These are phyloP conservation scores for Kuschelorhynchus macadamiae DNA, from an alignment of 2,888 invertebrate genomes.

Conservation along the genomic window DNA sequence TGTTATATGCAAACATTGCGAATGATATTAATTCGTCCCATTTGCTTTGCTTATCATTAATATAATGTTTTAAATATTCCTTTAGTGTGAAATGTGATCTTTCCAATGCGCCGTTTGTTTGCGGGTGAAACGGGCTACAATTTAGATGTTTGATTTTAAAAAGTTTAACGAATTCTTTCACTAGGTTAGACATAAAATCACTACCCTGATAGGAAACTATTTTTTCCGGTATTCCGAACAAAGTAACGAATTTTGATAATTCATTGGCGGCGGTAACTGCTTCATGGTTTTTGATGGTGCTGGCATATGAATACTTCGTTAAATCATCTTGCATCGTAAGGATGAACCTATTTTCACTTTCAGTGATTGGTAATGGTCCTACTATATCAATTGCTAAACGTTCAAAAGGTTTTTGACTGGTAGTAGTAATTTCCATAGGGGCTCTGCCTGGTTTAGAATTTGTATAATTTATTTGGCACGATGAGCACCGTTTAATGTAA, in stretches of 20 bases:
- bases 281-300: conserved; percentile 52
- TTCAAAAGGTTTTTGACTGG: conserved; percentile 37
- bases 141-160: conserved; percentile 56
- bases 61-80: no score
- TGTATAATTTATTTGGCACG: conserved; percentile 56
- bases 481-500: conserved; percentile 37
- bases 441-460: neutral
- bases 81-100: no score
- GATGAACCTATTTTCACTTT: conserved; percentile 53
- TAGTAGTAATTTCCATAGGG: neutral
- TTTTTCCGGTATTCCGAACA: conserved; percentile 61
- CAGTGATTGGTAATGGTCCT: conserved; percentile 48
- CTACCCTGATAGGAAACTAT: conserved; percentile 60
- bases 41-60: no score
- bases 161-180: conserved; percentile 57
- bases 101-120: no score
- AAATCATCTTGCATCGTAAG: conserved; percentile 5
- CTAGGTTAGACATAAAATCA: conserved; percentile 53
- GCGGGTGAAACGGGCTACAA: no score
- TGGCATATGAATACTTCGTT: conserved; percentile 42
- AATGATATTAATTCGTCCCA: no score
- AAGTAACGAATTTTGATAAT: conserved; percentile 57
- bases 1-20: no score
- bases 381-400: conserved; percentile 51
- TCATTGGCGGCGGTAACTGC: conserved; percentile 58